These are phyloP conservation scores for Trachurus trachurus DNA, from an alignment of 2,797 vertebrate genomes.

Conservation along the genomic window DNA sequence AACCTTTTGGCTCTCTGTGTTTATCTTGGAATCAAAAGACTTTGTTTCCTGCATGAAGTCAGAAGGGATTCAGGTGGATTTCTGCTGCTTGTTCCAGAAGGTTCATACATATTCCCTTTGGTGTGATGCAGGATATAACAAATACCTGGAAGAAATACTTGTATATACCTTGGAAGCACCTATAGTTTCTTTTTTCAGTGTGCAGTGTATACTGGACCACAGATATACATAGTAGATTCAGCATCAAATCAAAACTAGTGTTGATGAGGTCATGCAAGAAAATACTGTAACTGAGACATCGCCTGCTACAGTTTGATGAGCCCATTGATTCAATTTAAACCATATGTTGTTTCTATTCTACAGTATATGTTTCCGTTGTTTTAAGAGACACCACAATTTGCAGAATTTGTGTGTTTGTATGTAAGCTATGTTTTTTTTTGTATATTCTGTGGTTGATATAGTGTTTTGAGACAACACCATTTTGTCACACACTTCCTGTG, in stretches of 20 bases:
- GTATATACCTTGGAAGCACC: neutral
- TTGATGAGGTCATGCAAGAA: slow-evolving; percentile 14
- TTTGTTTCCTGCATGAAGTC: slow-evolving; percentile 44
- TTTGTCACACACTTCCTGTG: neutral
- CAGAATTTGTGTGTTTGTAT: too few relatives aligned
- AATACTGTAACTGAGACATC: too few relatives aligned
- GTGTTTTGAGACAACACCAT: neutral
- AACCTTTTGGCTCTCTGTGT: slow-evolving; percentile 52
- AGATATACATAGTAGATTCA: slow-evolving; percentile 13
- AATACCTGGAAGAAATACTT: slow-evolving; percentile 38
- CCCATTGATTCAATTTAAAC: neutral
- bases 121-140: slow-evolving; percentile 38
- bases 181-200: neutral
- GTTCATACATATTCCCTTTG: slow-evolving; percentile 52
- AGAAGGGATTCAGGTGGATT: slow-evolving; percentile 50
- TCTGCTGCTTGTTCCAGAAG: slow-evolving; percentile 40
- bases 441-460: neutral
- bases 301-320: neutral
- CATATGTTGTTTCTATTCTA: neutral
- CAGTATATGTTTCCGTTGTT: neutral
- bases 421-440: too few relatives aligned
- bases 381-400: neutral
- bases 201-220: neutral
- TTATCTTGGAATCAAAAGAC: slow-evolving; percentile 64
- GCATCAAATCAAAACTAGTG: neutral